A percentile compares a stretch with the other conserved stretches of the same genome.
These are phyloP conservation scores for Brachylomia viminalis DNA, from an alignment of 2,888 invertebrate species.

Conservation along the genomic window DNA sequence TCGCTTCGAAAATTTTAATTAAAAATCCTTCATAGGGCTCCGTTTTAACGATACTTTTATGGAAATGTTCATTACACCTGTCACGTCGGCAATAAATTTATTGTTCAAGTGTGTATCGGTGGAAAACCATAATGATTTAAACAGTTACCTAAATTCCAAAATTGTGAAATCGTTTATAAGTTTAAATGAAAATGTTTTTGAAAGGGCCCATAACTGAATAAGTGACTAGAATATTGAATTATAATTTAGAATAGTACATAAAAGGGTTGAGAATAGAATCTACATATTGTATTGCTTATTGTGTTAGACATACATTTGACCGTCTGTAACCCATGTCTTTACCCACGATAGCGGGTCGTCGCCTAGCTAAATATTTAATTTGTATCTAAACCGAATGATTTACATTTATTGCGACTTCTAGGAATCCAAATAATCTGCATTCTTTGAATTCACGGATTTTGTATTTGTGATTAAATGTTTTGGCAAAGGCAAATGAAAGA, in stretches of 20 bases:
- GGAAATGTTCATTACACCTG: slow-evolving; percentile 73
- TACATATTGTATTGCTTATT: slow-evolving; percentile 33
- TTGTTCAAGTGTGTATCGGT: slow-evolving; percentile 21
- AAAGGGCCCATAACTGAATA: background rate
- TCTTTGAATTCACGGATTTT: background rate
- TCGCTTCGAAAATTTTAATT: slow-evolving; percentile 74
- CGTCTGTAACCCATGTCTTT: slow-evolving; percentile 41
- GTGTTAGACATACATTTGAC: slow-evolving; percentile 35
- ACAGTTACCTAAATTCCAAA: slow-evolving; percentile 7
- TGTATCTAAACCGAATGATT: slow-evolving; percentile 18
- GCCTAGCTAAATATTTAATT: slow-evolving; percentile 36
- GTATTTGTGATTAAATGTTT: background rate
- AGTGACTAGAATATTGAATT: slow-evolving; percentile 13
- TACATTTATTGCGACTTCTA: slow-evolving; percentile 10
- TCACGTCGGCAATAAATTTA: slow-evolving; percentile 47
- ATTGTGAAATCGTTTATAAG: slow-evolving; percentile 15
- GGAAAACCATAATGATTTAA: slow-evolving; percentile 3
- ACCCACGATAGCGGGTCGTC: slow-evolving; percentile 20
- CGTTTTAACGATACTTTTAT: slow-evolving; percentile 77
- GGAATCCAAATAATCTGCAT: slow-evolving; percentile 24
- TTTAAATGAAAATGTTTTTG: slow-evolving; percentile 19
- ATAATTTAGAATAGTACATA: slow-evolving; percentile 27
- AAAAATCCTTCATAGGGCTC: slow-evolving; percentile 70
- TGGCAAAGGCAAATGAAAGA: background rate
- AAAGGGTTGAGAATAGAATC: slow-evolving; percentile 23